Percentiles rank a stretch among this genome's conserved stretches.
phyloP scores from a whole-genome alignment of 2,797 vertebrate species.

The Premnoplex brunnescens region DNA sequence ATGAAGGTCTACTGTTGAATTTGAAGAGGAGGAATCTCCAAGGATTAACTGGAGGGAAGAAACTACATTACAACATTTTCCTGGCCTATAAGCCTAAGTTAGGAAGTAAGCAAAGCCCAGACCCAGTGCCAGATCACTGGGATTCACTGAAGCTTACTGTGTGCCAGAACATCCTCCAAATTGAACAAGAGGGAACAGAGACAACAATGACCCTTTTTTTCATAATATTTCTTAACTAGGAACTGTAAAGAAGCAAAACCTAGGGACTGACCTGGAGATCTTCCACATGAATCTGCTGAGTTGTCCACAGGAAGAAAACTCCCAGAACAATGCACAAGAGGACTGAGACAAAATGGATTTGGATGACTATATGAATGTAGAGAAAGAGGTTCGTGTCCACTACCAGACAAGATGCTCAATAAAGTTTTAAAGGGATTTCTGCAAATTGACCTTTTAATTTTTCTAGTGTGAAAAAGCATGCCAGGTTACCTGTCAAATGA shows the following conservation, averaged over 20 bases:
- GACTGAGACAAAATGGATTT: conserved; percentile 18
- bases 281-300: conserved; percentile 62
- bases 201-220: conserved; percentile 72
- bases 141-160: conserved; percentile 52
- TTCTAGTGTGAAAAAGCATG: not conserved
- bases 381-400: not conserved
- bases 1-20: conserved; percentile 71
- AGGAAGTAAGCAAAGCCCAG: conserved; percentile 76
- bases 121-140: conserved; percentile 71
- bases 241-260: conserved; percentile 46
- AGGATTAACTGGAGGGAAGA: conserved; percentile 75
- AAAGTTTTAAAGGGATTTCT: conserved; percentile 25
- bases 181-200: conserved; percentile 71
- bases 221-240: conserved; percentile 58
- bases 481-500: not conserved
- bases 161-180: conserved; percentile 78
- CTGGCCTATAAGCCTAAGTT: conserved; percentile 71
- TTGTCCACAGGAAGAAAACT: conserved; percentile 59
- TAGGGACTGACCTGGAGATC: conserved; percentile 53
- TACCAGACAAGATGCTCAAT: not conserved
- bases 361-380: not conserved
- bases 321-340: conserved; percentile 36
- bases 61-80: conserved; percentile 81
- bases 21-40: conserved; percentile 73
- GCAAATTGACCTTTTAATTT: not conserved